These are phyloP conservation scores for Oreocharis arfaki DNA, from an alignment of 2,113 vertebrate genomes.

Conservation along the genomic window DNA sequence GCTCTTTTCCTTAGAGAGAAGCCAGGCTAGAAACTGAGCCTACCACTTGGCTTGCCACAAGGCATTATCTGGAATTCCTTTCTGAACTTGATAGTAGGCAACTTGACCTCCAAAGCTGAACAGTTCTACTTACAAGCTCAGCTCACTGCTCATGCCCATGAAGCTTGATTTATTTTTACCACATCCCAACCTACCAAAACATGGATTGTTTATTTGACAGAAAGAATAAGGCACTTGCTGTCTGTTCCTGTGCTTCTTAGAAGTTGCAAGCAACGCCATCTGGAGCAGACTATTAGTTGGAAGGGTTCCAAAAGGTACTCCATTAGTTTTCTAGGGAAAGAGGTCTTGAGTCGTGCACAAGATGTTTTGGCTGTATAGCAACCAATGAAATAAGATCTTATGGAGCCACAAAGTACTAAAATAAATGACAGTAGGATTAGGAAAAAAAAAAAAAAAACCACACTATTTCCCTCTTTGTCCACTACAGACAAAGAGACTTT, in stretches of 20 bases:
- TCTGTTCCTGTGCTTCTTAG: not conserved
- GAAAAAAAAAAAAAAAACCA: not conserved
- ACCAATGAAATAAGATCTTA: not conserved
- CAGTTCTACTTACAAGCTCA: not conserved
- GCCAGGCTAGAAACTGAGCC: not conserved
- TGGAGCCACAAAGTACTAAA: not conserved
- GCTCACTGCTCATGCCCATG: not conserved
- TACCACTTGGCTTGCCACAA: not conserved
- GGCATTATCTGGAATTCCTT: not conserved
- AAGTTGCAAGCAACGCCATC: slow-evolving; percentile 39
- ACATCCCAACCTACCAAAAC: slow-evolving; percentile 24
- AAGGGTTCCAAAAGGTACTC: slow-evolving; percentile 33
- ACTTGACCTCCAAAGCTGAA: not conserved
- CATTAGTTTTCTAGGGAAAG: not conserved
- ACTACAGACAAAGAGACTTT: not conserved
- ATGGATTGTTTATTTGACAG: slow-evolving; percentile 54
- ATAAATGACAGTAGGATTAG: not conserved
- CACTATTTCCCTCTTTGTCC: not conserved
- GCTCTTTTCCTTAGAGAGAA: not conserved
- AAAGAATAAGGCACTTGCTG: slow-evolving; percentile 48
- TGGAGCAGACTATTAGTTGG: slow-evolving; percentile 41
- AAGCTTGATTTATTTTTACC: slow-evolving; percentile 15
- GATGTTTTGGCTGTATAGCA: not conserved
- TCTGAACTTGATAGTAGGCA: not conserved
- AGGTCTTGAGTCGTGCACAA: not conserved